Base-by-base conservation (phyloP, 2,888 invertebrate genomes). In the Orthosia incerta region DNA sequence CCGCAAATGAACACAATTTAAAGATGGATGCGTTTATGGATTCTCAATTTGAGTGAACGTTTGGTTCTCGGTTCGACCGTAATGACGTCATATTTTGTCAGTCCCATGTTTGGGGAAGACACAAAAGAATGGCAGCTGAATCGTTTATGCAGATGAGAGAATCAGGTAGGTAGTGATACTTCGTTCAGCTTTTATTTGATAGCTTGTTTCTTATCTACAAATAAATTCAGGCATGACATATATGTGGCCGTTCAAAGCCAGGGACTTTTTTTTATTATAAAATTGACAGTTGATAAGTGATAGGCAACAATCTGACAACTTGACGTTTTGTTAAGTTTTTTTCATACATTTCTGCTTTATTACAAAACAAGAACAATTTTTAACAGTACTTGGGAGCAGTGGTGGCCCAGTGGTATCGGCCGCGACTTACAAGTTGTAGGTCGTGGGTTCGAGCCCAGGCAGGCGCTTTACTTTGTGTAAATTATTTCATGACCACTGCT, bases 1-100 rank as follows among this genome's bases (percentile, higher is more conserved):
- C 92, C 89, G 79, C 89, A 94, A 95, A 96, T 95, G 95, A 95
- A 94, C 92, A 94, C 95, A 95, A 96, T 96, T 95, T 95, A 91
- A 93, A 94, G 94, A 95, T 90, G 93, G 93, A 95, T 95, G 94
- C 89, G 90, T 90, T 92, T 92, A 90, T 90, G 88, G 91, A 93
- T 94, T 92, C 89, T 87, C 93, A 93, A 93, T 96, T 93, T 93
- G 91, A 92, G 92, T 92, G 91, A 91, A 89, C 90, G 91, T 93
- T 90, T 88, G 89, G 90, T 85, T 84, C 86, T 84, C 89, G 89
- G 91, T 93, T 93, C 90, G 88, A 90, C 89, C 89, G 90, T 91
- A 92, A 94, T 91, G 90, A 87, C 86, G 89, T 90, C 91, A 95
- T 94, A 92, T 93, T 92, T 95, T 85, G 74, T 85, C 82, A 73